These are phyloP conservation scores for Centrocercus urophasianus DNA, from an alignment of 2,113 vertebrate species.

Conservation along the genomic window DNA sequence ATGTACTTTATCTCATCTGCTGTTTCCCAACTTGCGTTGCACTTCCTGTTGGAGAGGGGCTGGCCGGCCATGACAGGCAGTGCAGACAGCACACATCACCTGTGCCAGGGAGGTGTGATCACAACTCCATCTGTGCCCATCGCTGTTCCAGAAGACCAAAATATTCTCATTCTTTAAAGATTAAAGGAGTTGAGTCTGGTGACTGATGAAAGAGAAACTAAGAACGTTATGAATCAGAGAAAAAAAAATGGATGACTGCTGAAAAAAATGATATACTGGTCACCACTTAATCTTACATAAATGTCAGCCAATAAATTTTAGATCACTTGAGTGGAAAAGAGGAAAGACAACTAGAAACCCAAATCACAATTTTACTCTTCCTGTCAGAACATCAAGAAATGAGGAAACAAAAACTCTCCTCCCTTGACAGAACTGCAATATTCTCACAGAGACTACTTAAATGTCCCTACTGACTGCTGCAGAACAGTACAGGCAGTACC, in stretches of 20 bases:
- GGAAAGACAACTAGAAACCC: neutral
- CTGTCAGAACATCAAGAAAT: neutral
- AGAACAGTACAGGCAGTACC: neutral
- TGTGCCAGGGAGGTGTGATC: neutral
- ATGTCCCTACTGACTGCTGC: neutral
- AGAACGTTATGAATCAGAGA: neutral
- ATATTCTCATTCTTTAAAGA: neutral
- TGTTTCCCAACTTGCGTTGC: neutral
- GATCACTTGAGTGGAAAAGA: neutral
- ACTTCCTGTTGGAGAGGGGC: neutral
- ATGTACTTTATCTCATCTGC: neutral
- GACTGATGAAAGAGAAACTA: neutral
- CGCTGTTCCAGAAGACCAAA: slow-evolving; percentile 1
- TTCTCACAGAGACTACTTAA: neutral
- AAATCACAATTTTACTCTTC: neutral
- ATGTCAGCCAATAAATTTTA: neutral
- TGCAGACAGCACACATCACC: fast-evolving
- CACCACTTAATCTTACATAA: neutral
- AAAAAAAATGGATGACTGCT: neutral
- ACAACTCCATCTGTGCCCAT: slow-evolving; percentile 19
- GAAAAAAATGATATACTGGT: neutral
- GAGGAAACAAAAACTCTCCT: neutral
- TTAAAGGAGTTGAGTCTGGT: neutral
- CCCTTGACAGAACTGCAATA: neutral
- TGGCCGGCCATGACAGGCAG: neutral